Evolutionary conservation across 2,797 vertebrate genomes (phyloP).

Genomic region (Enteromius mattozi): DNA sequence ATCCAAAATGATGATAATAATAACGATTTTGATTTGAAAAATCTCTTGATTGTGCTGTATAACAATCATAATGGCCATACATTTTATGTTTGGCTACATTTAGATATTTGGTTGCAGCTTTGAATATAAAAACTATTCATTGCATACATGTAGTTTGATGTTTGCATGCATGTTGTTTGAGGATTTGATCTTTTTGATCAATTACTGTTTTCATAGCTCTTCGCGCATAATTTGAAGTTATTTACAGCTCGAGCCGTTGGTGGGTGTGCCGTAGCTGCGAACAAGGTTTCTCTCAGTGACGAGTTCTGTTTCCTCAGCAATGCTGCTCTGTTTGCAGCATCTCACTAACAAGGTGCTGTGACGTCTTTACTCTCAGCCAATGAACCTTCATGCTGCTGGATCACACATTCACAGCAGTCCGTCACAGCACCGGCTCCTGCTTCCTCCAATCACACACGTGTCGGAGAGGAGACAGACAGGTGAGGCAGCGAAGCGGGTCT

Average conservation of each 20-base stretch:
- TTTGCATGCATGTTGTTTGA: conserved; percentile 17
- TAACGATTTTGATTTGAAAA: background rate
- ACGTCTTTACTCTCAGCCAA: conserved; percentile 63
- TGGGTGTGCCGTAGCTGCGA: conserved; percentile 54
- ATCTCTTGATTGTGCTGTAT: background rate
- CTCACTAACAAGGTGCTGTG: conserved; percentile 52
- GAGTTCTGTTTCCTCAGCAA: conserved; percentile 52
- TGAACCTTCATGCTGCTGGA: conserved; percentile 37
- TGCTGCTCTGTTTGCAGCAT: conserved; percentile 56
- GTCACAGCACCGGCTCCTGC: conserved; percentile 9
- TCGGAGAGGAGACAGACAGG: conserved; percentile 47
- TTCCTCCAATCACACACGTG: conserved; percentile 44
- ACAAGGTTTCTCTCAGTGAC: conserved; percentile 57
- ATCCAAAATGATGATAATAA: background rate
- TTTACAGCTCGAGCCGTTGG: conserved; percentile 21
- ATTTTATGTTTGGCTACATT: background rate
- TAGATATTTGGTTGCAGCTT: background rate
- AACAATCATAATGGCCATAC: background rate
- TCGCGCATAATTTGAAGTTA: conserved; percentile 32
- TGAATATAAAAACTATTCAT: background rate
- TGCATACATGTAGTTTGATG: background rate
- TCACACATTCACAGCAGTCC: conserved; percentile 50
- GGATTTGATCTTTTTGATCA: background rate
- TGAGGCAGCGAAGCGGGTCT: conserved; percentile 57
- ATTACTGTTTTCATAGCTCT: conserved; percentile 15